Evolutionary conservation across 2,113 vertebrate genomes (phyloP), one percentile per base, ranked within the genome.

Genomic region (Probosciger aterrimus): DNA sequence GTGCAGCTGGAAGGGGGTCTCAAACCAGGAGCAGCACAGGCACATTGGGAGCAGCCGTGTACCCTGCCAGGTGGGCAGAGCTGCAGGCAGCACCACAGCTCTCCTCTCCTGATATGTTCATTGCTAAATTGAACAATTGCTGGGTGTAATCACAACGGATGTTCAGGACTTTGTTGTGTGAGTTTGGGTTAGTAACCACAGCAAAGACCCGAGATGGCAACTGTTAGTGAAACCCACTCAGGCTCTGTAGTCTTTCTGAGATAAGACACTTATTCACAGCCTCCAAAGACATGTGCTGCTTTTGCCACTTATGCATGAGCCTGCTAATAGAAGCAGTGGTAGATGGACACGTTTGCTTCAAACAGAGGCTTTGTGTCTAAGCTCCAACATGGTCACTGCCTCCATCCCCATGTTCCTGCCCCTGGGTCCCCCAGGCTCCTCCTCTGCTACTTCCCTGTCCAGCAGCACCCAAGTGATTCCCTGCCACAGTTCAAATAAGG

Each of bases 361-460:
- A 44, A 62, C 14, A 47, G 41, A 74, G 44, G 33, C 59, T 87
- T 68, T 74, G 18, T 14, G 20, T 68, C 30, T 11, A 9, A 69
- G 22, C 62, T 82, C 31, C 59, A 69, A 4, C 23, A 9, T 1
- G 3, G 4, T 3, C 1, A 5, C 41, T 80, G 37, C 46, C 25
- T 88, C 71, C 18, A 13, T 53, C 24, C 18, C 50, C 18, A 7
- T 6, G 5, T 41, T 64, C 17, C 44, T 49, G 25, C 60, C 57
- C 46, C 0, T 0, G 46, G 28, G 30, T 78, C 22, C 33, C 16
- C 14, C 18, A n/a, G 31, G 17, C 4, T 4, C 17, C 16, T 64
- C 47, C 35, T 88, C 52, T 1, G 4, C 59, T 68, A 2, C 37
- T 67, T 19, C 50, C 28, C 37, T 59, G 50, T 57, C 33, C 44